Evolutionary conservation across 1,140 invertebrate species (phyloP).

Genomic region (Listronotus oregonensis): DNA sequence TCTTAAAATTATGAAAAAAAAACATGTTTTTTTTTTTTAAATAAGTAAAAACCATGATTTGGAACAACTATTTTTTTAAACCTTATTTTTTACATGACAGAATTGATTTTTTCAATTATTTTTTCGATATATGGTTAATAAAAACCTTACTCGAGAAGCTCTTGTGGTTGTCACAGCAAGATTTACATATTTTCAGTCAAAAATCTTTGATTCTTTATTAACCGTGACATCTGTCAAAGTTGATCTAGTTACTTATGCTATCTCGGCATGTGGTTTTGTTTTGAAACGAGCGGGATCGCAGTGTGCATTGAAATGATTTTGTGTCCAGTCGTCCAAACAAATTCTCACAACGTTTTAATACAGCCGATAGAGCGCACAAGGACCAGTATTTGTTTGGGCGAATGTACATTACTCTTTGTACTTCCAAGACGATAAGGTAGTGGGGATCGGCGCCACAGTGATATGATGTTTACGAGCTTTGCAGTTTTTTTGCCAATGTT

Average conservation of each 20-base stretch:
- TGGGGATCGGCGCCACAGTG: constrained; percentile 48
- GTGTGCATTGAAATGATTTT: constrained; percentile 56
- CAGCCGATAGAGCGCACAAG: neutral
- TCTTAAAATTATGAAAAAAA: too few species aligned
- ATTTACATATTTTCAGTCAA: constrained; percentile 45
- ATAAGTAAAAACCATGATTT: too few species aligned
- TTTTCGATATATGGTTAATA: neutral
- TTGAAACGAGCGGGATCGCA: constrained; percentile 56
- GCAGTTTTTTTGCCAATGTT: constrained; percentile 3
- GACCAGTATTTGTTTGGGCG: constrained; percentile 43
- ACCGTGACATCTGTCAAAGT: constrained; percentile 56
- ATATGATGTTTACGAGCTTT: constrained; percentile 4
- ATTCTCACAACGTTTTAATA: constrained; percentile 10
- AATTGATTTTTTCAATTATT: neutral
- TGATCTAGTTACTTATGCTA: constrained; percentile 55
- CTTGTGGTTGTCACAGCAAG: constrained; percentile 12
- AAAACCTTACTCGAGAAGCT: neutral
- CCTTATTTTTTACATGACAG: neutral
- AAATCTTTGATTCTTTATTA: constrained; percentile 40
- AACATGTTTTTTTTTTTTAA: too few species aligned
- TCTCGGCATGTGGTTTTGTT: constrained; percentile 57
- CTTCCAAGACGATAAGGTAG: constrained; percentile 44
- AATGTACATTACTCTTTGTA: constrained; percentile 51
- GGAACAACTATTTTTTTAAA: neutral
- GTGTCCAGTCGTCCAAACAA: constrained; percentile 49